phyloP scores from a whole-genome alignment of 1,140 invertebrate genomes.

The Triops cancriformis region DNA sequence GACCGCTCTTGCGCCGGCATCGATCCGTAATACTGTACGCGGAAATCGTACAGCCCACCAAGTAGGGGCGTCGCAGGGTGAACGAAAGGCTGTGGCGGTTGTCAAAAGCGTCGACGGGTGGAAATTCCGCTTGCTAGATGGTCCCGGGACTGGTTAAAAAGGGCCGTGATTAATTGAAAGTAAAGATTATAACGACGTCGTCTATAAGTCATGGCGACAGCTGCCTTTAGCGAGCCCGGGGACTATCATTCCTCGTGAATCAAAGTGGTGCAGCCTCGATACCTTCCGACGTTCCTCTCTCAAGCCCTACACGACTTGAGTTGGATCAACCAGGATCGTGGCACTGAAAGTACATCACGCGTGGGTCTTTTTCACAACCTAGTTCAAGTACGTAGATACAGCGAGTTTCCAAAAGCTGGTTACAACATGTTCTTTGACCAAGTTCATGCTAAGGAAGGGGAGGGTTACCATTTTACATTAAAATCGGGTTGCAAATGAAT shows the following conservation, averaged over 20 bases:
- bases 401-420: no score
- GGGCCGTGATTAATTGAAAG: constrained; percentile 1
- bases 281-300: neutral
- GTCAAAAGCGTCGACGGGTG: neutral
- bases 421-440: no score
- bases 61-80: neutral
- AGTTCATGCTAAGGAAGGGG: no score
- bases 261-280: neutral
- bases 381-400: no score
- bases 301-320: neutral
- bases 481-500: no score
- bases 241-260: neutral
- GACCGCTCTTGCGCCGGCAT: neutral
- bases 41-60: neutral
- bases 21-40: neutral
- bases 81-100: neutral
- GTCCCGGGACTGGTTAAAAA: neutral
- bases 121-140: neutral
- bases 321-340: neutral
- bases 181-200: constrained; percentile 1
- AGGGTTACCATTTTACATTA: no score
- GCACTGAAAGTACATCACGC: neutral
- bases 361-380: no score
- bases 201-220: constrained; percentile 2
- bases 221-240: neutral